Base-by-base conservation (phyloP, 2,888 invertebrate species). In the Sinodicranocentrus sp. region DNA sequence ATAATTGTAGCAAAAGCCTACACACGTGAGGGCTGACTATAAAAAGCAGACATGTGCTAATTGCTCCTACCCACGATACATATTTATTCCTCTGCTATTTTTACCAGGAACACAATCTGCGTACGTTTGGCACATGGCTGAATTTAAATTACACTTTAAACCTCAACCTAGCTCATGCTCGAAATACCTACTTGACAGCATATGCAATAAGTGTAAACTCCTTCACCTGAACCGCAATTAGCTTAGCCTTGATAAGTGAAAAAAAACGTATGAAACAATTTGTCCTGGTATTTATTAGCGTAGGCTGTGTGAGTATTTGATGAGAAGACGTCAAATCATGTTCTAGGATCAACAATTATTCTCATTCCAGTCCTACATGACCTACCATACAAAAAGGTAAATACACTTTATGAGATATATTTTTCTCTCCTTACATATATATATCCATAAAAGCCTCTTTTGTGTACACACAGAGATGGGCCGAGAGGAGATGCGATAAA, bases 1-100 rank as follows among this genome's bases (percentile, higher is more conserved):
- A 78, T 61, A 80, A 80, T 80, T 72, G 79, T 57, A 80, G 65
- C 79, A 80, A 28, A 17, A 63, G 52, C 79, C 79, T 72, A 80
- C 79, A 48, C 48, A 52, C 52, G 19, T 19, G 8, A 76, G 33
- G 33, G 10, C 33, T 33, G 10, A 33, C 10, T 6, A 33, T 33
- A 33, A 77, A 15, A 52, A 48, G 21, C 17, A 70, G 67, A 70
- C 70, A 78, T 71, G 79, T 71, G 73, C 80, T 80, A 80, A 80
- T 80, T 80, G 80, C 65, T 10, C 10, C 80, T 73, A 67, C 80
- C 80, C 73, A 80, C 80, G 78, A 61, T 57, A 25, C 23, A 54
- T n/a, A 44, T n/a, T 1, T 54, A 19, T 54, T 13, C 39, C 39
- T 48, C 3, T n/a, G 15, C 48, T 48, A 48, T 48, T 48, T 48